phyloP scores from a whole-genome alignment of 2,113 vertebrate species.

The Tachuris rubrigastra region DNA sequence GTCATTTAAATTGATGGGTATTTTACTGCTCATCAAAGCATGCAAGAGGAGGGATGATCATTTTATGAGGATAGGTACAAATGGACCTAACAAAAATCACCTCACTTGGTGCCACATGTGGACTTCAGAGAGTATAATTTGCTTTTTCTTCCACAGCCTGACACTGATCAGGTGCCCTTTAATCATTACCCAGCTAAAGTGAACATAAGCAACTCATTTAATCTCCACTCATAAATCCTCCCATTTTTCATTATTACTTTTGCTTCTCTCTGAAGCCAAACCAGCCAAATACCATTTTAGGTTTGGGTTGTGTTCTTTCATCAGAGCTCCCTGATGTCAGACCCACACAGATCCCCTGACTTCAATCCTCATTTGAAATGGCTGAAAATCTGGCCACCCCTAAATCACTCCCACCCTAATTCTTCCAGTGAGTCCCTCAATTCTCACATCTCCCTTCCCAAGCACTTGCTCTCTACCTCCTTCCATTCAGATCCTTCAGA shows the following conservation, averaged over 20 bases:
- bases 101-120: neutral
- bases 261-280: neutral
- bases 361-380: neutral
- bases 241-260: neutral
- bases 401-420: neutral
- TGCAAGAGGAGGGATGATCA: neutral
- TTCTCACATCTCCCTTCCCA: neutral
- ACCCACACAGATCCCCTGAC: neutral
- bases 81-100: slow-evolving; percentile 7
- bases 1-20: neutral
- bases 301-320: neutral
- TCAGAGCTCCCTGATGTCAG: neutral
- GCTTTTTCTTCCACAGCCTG: neutral
- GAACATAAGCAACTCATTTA: slow-evolving; percentile 12
- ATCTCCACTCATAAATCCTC: neutral
- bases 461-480: neutral
- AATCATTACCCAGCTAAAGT: neutral
- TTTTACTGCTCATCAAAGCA: neutral
- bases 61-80: neutral
- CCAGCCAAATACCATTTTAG: neutral
- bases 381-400: neutral
- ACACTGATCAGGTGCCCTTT: slow-evolving; percentile 16
- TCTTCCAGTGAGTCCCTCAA: neutral
- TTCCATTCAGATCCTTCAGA: neutral
- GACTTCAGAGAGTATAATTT: neutral